These are phyloP conservation scores for Napeogenes inachia DNA, from an alignment of 2,888 invertebrate species.

Conservation along the genomic window DNA sequence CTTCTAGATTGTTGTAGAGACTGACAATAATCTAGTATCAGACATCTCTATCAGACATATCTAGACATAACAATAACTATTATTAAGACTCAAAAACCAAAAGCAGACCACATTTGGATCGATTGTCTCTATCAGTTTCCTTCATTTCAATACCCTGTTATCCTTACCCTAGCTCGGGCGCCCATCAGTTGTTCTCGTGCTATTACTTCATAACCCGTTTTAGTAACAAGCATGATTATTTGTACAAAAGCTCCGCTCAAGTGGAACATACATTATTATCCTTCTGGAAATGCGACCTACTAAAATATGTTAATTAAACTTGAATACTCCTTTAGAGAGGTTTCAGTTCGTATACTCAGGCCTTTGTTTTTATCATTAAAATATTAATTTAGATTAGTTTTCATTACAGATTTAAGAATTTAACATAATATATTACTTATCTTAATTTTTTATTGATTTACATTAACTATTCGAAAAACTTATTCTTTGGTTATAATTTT, in stretches of 20 bases:
- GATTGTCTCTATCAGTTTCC: background rate
- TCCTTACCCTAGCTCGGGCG: slow-evolving; percentile 6
- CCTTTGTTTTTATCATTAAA: background rate
- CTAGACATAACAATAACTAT: too few species aligned
- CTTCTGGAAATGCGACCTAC: slow-evolving; percentile 6
- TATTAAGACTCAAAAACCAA: too few species aligned
- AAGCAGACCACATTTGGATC: too few species aligned
- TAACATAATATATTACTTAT: too few species aligned
- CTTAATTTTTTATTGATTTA: too few species aligned
- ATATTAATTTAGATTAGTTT: background rate
- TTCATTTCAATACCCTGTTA: slow-evolving; percentile 9
- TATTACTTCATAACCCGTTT: slow-evolving; percentile 31
- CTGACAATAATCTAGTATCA: too few species aligned
- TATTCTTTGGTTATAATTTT: too few species aligned
- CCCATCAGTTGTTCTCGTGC: slow-evolving; percentile 13
- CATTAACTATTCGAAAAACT: too few species aligned
- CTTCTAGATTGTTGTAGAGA: too few species aligned
- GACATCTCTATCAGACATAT: too few species aligned
- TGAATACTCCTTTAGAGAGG: background rate
- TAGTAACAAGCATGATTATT: slow-evolving; percentile 39
- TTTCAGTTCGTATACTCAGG: slow-evolving; percentile 1
- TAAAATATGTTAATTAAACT: slow-evolving; percentile 11
- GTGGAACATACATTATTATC: slow-evolving; percentile 16
- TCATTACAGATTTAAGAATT: too few species aligned
- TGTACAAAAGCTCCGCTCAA: slow-evolving; percentile 28